These are phyloP conservation scores for Eurytoma adleriae DNA, from an alignment of 2,888 invertebrate genomes.

Conservation along the genomic window DNA sequence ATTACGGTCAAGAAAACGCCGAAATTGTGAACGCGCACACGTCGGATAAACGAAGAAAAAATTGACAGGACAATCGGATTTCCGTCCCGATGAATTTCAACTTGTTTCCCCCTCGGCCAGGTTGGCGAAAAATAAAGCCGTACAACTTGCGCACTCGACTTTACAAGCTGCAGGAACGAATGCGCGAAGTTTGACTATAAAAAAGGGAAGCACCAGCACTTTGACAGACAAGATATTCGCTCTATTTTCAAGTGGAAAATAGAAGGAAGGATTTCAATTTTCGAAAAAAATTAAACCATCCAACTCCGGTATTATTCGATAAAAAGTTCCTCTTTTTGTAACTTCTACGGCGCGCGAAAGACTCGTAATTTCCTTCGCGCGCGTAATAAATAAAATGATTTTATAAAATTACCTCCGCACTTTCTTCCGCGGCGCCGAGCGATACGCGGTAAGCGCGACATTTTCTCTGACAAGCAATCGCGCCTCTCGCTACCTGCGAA, in stretches of 20 bases:
- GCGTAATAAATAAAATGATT: conserved; percentile 12
- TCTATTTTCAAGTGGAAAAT: no score
- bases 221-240: neutral
- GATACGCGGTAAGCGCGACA: conserved; percentile 42
- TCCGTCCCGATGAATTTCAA: conserved; percentile 14
- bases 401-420: conserved; percentile 18
- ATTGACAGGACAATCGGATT: neutral
- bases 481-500: conserved; percentile 60
- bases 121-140: conserved; percentile 12
- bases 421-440: neutral
- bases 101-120: conserved; percentile 1
- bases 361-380: no score
- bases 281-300: no score
- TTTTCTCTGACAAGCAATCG: conserved; percentile 64
- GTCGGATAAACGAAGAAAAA: neutral
- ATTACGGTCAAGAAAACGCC: neutral
- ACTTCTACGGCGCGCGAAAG: neutral
- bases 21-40: neutral
- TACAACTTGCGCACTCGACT: conserved; percentile 3
- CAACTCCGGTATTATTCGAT: no score
- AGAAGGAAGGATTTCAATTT: no score
- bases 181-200: conserved; percentile 1
- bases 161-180: conserved; percentile 12
- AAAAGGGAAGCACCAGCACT: neutral
- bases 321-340: neutral